Conservation (phyloP, 2,113 vertebrate species). For the Mesoclemmys tuberculata region DNA sequence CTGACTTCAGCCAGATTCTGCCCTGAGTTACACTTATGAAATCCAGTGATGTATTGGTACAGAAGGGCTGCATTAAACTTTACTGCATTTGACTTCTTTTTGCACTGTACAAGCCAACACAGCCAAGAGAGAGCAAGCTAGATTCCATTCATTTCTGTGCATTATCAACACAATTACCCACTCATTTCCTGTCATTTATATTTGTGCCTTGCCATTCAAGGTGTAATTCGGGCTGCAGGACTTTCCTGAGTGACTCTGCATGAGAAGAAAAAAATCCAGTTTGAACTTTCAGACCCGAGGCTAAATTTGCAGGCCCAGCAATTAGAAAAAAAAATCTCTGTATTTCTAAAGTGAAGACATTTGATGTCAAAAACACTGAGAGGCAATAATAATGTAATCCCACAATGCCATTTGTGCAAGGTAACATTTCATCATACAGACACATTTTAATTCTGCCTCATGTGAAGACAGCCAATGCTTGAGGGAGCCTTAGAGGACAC, state of each 20-base stretch:
- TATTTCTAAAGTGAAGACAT: background rate
- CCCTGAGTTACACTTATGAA: background rate
- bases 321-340: background rate
- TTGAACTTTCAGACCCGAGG: background rate
- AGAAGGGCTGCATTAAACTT: background rate
- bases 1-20: background rate
- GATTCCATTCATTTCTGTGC: background rate
- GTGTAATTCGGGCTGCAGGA: background rate
- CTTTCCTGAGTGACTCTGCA: background rate
- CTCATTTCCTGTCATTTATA: background rate
- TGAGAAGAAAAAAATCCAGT: background rate
- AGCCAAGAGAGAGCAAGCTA: background rate
- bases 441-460: background rate
- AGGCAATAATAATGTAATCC: background rate
- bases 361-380: background rate
- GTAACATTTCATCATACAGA: background rate
- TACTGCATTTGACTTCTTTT: background rate
- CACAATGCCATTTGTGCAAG: background rate
- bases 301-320: background rate
- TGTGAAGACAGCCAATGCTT: background rate
- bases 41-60: background rate
- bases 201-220: background rate
- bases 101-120: background rate
- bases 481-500: background rate
- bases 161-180: background rate